A percentile compares a stretch with the other conserved stretches of the same genome.
Evolutionary conservation across 2,797 vertebrate species (phyloP).

Genomic region (Prunella strophiata): DNA sequence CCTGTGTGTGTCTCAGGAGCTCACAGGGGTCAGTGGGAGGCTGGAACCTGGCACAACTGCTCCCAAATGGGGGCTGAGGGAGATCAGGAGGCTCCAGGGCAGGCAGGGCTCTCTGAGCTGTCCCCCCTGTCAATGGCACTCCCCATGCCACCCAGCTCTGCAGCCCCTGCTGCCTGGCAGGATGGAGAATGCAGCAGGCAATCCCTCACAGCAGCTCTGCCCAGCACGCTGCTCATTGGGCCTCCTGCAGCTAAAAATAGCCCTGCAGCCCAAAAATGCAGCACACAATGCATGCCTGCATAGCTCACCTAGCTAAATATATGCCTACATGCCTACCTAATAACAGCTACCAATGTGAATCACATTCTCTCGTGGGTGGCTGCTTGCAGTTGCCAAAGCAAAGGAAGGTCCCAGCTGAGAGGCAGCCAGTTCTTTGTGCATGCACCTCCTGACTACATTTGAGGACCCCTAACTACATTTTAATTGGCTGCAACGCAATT

Average conservation of each 20-base stretch:
- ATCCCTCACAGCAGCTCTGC: not conserved
- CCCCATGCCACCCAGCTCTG: not conserved
- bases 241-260: conserved; percentile 40
- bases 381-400: not conserved
- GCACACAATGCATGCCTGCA: not conserved
- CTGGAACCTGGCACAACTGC: not conserved
- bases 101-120: not conserved
- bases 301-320: not conserved
- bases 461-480: not conserved
- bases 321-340: not conserved
- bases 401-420: not conserved
- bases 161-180: not conserved
- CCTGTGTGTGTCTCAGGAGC: too few relatives aligned
- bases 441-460: not conserved
- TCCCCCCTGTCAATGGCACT: conserved; percentile 1
- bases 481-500: not conserved
- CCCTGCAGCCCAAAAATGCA: not conserved
- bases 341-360: not conserved
- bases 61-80: not conserved
- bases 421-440: rapidly evolving
- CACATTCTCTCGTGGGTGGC: not conserved
- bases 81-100: not conserved
- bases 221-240: not conserved
- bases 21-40: not conserved
- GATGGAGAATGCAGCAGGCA: not conserved